Base-by-base conservation (phyloP, 2,888 invertebrate genomes). In the Callinectes sapidus region DNA sequence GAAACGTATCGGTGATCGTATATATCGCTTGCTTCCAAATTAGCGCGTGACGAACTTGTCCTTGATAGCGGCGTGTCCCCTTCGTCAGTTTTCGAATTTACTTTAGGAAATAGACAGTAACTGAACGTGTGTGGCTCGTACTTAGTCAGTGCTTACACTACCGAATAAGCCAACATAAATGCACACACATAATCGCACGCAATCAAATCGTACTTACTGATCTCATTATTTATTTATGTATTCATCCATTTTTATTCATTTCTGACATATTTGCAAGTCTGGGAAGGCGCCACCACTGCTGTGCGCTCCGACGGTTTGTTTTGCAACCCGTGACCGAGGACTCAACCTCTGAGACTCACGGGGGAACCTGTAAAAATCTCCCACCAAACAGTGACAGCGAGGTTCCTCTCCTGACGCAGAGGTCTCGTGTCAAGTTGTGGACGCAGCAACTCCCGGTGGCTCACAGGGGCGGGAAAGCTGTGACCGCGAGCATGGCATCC, bases 161-260 rank as follows among this genome's bases (percentile, higher is more conserved):
- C 8, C 71, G 28, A 81, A 81, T 35, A 81, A 81, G 35, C 16
- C 14, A 81, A 81, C 81, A 16, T 28, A 71, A 71, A 71, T 71
- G 71, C 35, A 81, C 81, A 35, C 35, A 81, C 81, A 81, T 81
- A 13, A 81, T 16, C 18, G 6, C 35, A 81, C 14, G 18, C 81
- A 35, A 81, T 35, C 35, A 5, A 35, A 81, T 81, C 35, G 28
- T 42, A 54, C 32, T 88, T 42, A 54, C 32, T 88, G n/a, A 18
- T 88, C 32, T 88, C 88, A 32, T 48, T 32, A 55, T 61, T 48
- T 87, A 48, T 48, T 87, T 48, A 87, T 87, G 14, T 87, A 87
- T 87, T 87, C 54, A 87, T 48, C 14, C 28, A 87, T 87, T 48
- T 87, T 87, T 87, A 87, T 87, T 54, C 48, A n/a, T 54, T 87